Percentiles rank a stretch among this genome's conserved stretches.
Conservation (phyloP, 2,113 vertebrate genomes). For the Eulemur macaco region DNA sequence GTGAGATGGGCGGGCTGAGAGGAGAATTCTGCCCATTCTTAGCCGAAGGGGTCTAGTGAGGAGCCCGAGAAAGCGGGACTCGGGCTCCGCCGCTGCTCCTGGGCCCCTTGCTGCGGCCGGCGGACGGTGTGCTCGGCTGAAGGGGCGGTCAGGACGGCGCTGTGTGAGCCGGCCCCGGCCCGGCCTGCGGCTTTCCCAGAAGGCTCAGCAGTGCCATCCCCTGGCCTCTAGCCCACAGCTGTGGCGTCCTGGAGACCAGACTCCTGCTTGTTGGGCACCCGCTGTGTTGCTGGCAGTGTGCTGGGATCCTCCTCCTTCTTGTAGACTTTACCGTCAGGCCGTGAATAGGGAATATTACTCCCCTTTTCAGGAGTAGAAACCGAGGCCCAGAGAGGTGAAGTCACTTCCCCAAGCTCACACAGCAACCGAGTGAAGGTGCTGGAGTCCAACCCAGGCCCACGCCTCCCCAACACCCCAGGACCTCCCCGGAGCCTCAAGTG, state of each 20-base stretch:
- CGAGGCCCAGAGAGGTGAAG: background rate
- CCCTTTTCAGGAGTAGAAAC: background rate
- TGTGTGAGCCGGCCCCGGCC: background rate
- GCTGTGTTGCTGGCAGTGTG: background rate
- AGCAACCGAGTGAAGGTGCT: background rate
- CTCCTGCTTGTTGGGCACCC: rapidly evolving
- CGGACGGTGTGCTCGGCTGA: rapidly evolving
- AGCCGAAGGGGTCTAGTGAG: background rate
- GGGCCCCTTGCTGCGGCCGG: background rate
- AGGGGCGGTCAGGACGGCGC: rapidly evolving
- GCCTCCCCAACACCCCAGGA: background rate
- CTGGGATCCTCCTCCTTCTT: background rate
- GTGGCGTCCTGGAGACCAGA: background rate
- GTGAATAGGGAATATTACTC: rapidly evolving
- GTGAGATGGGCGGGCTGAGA: background rate
- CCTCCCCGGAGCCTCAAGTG: background rate
- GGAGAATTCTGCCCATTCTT: background rate
- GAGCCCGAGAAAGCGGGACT: background rate
- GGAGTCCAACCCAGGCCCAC: background rate
- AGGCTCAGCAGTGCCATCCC: background rate
- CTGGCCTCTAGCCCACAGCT: background rate
- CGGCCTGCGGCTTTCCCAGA: background rate
- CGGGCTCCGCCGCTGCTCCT: background rate
- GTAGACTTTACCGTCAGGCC: background rate
- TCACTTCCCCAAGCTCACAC: background rate